Percentiles rank a stretch among this genome's conserved stretches.
Conservation (phyloP, 1,140 invertebrate genomes). For the Gryon sp. region DNA sequence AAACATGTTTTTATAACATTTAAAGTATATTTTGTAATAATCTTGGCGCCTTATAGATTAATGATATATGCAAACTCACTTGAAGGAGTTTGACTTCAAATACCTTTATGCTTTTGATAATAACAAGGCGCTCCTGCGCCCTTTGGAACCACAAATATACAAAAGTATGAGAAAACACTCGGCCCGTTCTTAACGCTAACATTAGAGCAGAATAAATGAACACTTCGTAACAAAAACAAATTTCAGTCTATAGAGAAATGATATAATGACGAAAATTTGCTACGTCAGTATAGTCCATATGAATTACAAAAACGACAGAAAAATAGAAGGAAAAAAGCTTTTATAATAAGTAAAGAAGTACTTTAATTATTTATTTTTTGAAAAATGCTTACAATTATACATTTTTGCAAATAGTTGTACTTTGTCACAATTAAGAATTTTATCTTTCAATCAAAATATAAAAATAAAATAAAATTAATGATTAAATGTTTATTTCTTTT, state of each 20-base stretch:
- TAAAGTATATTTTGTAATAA: not conserved
- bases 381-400: too few species aligned
- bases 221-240: conserved; percentile 13
- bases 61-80: conserved; percentile 32
- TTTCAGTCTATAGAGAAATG: conserved; percentile 3
- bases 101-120: conserved; percentile 9
- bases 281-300: too few species aligned
- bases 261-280: conserved; percentile 19
- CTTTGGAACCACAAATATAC: conserved; percentile 2
- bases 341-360: too few species aligned
- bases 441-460: too few species aligned
- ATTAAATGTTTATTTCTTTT: too few species aligned
- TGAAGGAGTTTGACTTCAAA: conserved; percentile 1
- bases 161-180: conserved; percentile 18
- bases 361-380: too few species aligned
- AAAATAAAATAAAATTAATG: too few species aligned
- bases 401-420: too few species aligned
- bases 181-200: not conserved
- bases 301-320: conserved; percentile 4
- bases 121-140: conserved; percentile 13
- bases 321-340: conserved; percentile 2
- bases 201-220: conserved; percentile 14
- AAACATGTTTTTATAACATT: too few species aligned
- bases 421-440: too few species aligned
- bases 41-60: conserved; percentile 8